phyloP scores from a whole-genome alignment of 23 tunicate genomes.

The Trididemnum miniatum region DNA sequence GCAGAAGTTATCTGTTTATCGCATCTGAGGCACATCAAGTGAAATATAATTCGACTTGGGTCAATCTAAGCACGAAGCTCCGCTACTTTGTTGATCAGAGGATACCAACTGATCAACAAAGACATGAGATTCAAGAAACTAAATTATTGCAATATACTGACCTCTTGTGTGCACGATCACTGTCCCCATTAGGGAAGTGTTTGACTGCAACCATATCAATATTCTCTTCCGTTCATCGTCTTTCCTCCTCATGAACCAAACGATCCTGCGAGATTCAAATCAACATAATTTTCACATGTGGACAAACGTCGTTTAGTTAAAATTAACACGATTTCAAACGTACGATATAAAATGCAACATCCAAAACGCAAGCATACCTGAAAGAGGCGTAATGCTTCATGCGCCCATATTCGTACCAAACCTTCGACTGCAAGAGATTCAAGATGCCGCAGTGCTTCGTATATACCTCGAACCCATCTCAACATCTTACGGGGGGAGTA shows the following conservation, averaged over 20 bases:
- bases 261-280: constrained; percentile 76
- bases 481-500: constrained; percentile 99
- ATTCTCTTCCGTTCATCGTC: constrained; percentile 87
- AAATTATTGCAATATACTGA: too few species aligned
- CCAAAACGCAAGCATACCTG: constrained; percentile 65
- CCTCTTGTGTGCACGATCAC: constrained; percentile 84
- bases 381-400: constrained; percentile 94
- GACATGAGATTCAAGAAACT: too few species aligned
- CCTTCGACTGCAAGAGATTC: constrained; percentile 97
- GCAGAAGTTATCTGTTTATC: too few species aligned
- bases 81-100: too few species aligned
- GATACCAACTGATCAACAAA: too few species aligned
- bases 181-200: constrained; percentile 84
- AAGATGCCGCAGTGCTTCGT: constrained; percentile 91
- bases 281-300: too few species aligned
- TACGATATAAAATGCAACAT: too few species aligned
- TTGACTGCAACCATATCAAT: constrained; percentile 90
- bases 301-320: too few species aligned
- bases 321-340: too few species aligned
- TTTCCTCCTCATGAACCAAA: constrained; percentile 87
- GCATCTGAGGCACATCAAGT: too few species aligned
- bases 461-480: constrained; percentile 97
- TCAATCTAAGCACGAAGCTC: too few species aligned
- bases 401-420: constrained; percentile 98
- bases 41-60: too few species aligned